A percentile compares a stretch with the other conserved stretches of the same genome.
These are phyloP conservation scores for Triplophysa dalaica DNA, from an alignment of 2,113 vertebrate species.

Conservation along the genomic window DNA sequence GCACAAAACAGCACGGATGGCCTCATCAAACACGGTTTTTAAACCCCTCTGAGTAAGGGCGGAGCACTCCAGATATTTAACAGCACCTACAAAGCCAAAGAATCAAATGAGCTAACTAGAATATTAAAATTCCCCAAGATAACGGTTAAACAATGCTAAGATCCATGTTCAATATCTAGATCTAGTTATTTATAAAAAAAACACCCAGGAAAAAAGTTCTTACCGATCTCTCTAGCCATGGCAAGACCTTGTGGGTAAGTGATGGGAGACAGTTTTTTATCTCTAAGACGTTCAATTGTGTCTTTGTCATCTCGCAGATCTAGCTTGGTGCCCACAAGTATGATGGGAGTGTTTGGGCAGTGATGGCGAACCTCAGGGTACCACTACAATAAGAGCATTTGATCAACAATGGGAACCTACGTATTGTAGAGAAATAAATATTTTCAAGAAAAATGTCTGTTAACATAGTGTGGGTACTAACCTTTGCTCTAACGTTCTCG, in stretches of 20 bases:
- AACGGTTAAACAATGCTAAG: not conserved
- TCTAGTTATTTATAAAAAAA: not conserved
- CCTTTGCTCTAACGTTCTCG: constrained; percentile 90
- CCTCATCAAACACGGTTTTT: constrained; percentile 89
- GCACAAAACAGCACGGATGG: constrained; percentile 87
- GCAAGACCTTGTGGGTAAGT: constrained; percentile 88
- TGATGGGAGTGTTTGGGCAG: constrained; percentile 90
- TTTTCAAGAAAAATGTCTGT: not conserved
- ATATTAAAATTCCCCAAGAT: not conserved
- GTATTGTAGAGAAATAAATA: not conserved
- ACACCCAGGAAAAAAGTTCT: not conserved
- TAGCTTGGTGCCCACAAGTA: constrained; percentile 89
- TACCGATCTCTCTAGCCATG: constrained; percentile 88
- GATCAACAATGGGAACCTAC: not conserved
- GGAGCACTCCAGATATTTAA: constrained; percentile 89
- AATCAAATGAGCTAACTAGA: not conserved
- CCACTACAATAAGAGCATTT: constrained; percentile 72
- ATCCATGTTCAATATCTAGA: not conserved
- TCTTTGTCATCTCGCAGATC: constrained; percentile 90
- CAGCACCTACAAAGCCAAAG: constrained; percentile 73
- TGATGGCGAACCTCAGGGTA: constrained; percentile 90
- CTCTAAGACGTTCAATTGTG: constrained; percentile 84
- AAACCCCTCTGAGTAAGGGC: constrained; percentile 86
- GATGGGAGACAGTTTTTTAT: constrained; percentile 88
- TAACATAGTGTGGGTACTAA: constrained; percentile 31